Base-by-base conservation (phyloP, 2,113 vertebrate species). In the Rhizomys pruinosus region DNA sequence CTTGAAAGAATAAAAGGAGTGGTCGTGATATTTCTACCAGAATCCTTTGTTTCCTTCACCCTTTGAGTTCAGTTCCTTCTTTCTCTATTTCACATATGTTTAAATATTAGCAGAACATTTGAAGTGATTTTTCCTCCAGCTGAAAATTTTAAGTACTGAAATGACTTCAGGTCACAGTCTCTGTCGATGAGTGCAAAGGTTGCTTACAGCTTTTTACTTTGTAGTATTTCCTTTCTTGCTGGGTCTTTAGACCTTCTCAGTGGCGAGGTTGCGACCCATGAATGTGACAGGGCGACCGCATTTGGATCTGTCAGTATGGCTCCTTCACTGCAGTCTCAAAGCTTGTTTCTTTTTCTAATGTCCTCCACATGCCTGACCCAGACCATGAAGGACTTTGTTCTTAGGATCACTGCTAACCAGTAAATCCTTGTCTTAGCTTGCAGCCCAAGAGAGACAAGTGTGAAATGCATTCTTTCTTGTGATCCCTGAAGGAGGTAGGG, bases 321-420 rank as follows among this genome's bases (percentile, higher is more conserved):
- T 95, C 93, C 96, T 90, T 19, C 87, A 42, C 96, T 84, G 86
- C 72, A 25, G 74, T 63, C 73, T 84, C 86, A 89, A 79, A 90
- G 27, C 85, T 96, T 94, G 47, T 96, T 97, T 97, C 94, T 95
- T 97, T 97, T 97, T 92, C 77, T 95, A 97, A 97, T 8, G 80
- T 95, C 97, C 90, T 97, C 96, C 96, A 96, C 96, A 34, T 96
- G 97, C 95, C 96, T 97, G 92, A 84, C 92, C 96, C 32, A 1
- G 89, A 85, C 93, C 69, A 0, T 63, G 79, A 91, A 89, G 87
- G 88, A 37, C 92, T 93, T 97, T 97, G 95, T 97, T 97, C 91
- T 69, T 78, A 42, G 0, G 79, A 90, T 97, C 95, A 87, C 87
- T 84, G 42, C 64, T 7, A 87, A 72, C 94, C 23, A 89, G 61